A percentile compares a stretch with the other conserved stretches of the same genome.
Evolutionary conservation across 2,113 vertebrate species (phyloP).

Genomic region (Protobothrops mucrosquamatus): DNA sequence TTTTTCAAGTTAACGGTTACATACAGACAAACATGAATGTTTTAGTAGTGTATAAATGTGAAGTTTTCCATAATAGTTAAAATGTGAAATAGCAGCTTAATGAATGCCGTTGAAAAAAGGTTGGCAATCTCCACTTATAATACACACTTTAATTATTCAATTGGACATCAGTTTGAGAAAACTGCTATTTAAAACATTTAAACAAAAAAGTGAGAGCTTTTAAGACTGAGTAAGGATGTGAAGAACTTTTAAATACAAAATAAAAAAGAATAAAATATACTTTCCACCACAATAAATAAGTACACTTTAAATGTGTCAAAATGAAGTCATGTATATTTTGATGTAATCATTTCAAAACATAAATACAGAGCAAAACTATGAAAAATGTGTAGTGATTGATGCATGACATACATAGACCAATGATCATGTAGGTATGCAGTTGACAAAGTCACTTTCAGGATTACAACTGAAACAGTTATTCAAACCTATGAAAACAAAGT

Average conservation of each 20-base stretch:
- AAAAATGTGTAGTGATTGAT: not conserved
- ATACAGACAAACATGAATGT: not conserved
- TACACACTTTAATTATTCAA: not conserved
- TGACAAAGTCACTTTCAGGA: not conserved
- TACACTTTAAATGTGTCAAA: not conserved
- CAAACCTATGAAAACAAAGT: not conserved
- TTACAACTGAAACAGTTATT: not conserved
- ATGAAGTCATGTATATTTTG: not conserved
- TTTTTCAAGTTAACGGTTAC: not conserved
- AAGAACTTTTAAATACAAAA: not conserved
- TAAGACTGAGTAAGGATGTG: not conserved
- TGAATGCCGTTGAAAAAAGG: not conserved
- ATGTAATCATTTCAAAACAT: not conserved
- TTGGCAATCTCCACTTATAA: not conserved
- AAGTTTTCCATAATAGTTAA: not conserved
- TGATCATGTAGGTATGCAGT: not conserved
- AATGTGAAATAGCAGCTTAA: not conserved
- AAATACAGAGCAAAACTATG: not conserved
- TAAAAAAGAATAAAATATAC: not conserved
- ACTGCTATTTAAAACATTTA: not conserved
- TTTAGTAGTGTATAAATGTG: not conserved
- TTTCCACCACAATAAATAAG: not conserved
- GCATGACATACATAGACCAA: not conserved
- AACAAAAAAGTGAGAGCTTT: not conserved
- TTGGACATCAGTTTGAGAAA: not conserved